Conservation (phyloP, 2,888 invertebrate species). For the Hoplodrina blanda region DNA sequence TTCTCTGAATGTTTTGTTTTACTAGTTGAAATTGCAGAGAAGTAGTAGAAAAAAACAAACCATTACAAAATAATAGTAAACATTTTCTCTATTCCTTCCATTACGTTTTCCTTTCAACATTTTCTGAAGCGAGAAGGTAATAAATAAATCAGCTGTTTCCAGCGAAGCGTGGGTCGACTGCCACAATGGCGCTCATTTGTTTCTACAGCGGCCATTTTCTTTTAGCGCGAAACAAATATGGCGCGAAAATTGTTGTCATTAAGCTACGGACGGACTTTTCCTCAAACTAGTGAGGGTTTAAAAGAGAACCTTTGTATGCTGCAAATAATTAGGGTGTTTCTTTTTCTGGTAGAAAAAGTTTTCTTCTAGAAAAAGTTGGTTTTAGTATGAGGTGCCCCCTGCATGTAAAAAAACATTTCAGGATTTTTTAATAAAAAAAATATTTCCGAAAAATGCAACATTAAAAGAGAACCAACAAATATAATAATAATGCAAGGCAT, state of each 20-base stretch:
- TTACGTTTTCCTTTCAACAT: slow-evolving; percentile 34
- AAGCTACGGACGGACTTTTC: slow-evolving; percentile 33
- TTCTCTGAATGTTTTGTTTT: no score
- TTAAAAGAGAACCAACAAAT: no score
- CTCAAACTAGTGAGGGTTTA: slow-evolving; percentile 25
- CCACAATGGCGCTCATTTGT: slow-evolving; percentile 59
- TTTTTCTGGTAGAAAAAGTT: slow-evolving; percentile 2
- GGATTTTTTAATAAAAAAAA: no score
- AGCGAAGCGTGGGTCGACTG: slow-evolving; percentile 41
- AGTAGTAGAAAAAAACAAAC: slow-evolving; percentile 13
- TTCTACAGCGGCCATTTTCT: slow-evolving; percentile 55
- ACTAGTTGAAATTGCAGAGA: neutral
- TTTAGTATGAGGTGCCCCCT: no score
- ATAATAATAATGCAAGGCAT: no score
- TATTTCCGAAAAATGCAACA: no score
- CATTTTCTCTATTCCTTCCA: slow-evolving; percentile 28
- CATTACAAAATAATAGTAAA: slow-evolving; percentile 1
- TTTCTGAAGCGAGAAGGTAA: slow-evolving; percentile 45
- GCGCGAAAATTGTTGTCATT: slow-evolving; percentile 57
- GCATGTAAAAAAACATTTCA: no score
- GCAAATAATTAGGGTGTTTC: neutral
- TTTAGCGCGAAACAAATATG: slow-evolving; percentile 59
- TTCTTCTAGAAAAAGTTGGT: neutral
- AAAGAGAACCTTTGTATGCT: slow-evolving; percentile 7
- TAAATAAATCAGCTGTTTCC: slow-evolving; percentile 58